These are phyloP conservation scores for Brachionus koreanus DNA, from an alignment of 1,140 invertebrate genomes.

Conservation along the genomic window DNA sequence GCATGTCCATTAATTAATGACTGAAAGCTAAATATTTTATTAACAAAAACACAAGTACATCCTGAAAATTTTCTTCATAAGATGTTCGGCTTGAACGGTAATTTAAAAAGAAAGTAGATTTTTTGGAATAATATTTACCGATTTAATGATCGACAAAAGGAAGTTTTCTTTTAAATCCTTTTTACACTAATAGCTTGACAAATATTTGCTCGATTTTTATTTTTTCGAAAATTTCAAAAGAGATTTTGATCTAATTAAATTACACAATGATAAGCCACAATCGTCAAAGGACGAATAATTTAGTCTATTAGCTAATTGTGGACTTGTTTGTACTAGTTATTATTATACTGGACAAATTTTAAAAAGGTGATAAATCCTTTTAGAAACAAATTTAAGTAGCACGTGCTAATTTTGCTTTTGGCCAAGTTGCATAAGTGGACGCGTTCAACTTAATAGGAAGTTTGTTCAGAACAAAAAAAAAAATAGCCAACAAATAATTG, in stretches of 20 bases:
- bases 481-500: not conserved
- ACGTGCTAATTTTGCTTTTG: not conserved
- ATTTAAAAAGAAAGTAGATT: not conserved
- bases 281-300: not conserved
- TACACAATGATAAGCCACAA: not conserved
- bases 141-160: constrained; percentile 27
- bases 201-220: not conserved
- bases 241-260: not conserved
- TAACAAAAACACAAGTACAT: not conserved
- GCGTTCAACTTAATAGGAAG: not conserved
- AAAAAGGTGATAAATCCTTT: not conserved
- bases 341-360: not conserved
- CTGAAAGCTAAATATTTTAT: not conserved
- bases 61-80: not conserved
- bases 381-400: not conserved
- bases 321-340: not conserved
- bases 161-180: not conserved
- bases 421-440: not conserved
- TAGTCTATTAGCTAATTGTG: not conserved
- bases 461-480: not conserved
- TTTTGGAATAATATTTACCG: constrained; percentile 1
- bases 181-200: constrained; percentile 12
- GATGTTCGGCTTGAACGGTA: not conserved
- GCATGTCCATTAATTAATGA: not conserved
- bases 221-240: not conserved